Evolutionary conservation across 1,140 invertebrate species (phyloP).

Genomic region (Lutraria rhynchaena): DNA sequence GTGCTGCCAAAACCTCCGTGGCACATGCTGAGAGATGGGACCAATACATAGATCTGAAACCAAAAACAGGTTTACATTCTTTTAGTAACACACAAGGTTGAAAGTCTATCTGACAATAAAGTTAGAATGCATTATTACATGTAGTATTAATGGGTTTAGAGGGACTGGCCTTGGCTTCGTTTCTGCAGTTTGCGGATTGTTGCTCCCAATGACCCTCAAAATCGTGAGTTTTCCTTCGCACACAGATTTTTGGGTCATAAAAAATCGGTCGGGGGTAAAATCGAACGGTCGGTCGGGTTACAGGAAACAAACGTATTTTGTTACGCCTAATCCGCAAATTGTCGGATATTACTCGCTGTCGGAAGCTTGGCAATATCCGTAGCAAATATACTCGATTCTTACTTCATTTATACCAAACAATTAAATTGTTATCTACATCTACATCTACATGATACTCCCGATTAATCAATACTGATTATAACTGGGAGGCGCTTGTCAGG

Average conservation of each 20-base stretch:
- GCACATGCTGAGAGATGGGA: conserved; percentile 45
- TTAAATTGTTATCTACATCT: no score
- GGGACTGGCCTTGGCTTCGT: conserved; percentile 34
- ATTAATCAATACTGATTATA: no score
- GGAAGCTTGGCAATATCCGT: conserved; percentile 29
- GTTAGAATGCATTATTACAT: conserved; percentile 44
- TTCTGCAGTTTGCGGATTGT: no score
- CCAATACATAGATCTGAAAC: conserved; percentile 44
- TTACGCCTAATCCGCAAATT: conserved; percentile 17
- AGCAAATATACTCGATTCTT: conserved; percentile 16
- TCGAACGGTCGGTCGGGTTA: no score
- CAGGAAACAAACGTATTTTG: no score
- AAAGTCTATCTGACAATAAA: conserved; percentile 52
- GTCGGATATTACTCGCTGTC: conserved; percentile 47
- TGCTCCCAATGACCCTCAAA: no score
- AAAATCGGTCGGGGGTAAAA: no score
- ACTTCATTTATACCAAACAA: no score
- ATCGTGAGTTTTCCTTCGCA: no score
- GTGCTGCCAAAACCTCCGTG: conserved; percentile 47
- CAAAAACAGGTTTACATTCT: conserved; percentile 42
- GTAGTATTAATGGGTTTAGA: conserved; percentile 49
- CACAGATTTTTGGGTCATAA: no score
- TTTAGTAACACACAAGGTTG: conserved; percentile 48
- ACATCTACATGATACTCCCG: no score
- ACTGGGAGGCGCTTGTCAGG: no score